phyloP scores from a whole-genome alignment of 2,888 invertebrate species.

The Apamea crenata region DNA sequence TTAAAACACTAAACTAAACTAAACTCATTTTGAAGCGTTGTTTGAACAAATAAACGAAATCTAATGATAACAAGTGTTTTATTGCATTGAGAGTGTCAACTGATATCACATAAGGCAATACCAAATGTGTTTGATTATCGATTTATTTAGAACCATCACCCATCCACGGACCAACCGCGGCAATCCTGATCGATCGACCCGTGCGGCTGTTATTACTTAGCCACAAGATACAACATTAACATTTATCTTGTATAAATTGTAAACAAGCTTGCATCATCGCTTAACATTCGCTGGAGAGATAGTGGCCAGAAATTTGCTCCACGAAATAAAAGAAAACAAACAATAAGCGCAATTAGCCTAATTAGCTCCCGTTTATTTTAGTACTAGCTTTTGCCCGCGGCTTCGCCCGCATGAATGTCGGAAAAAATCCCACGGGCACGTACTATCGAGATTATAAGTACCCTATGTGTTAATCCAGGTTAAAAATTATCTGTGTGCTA shows the following conservation, averaged over 20 bases:
- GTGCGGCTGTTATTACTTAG: too few relatives aligned
- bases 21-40: neutral
- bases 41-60: slow-evolving; percentile 37
- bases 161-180: too few relatives aligned
- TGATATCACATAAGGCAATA: slow-evolving; percentile 9
- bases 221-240: too few relatives aligned
- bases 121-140: neutral
- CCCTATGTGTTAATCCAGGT: neutral
- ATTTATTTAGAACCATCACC: neutral
- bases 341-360: neutral
- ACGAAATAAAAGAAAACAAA: neutral
- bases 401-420: neutral
- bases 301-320: neutral
- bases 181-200: too few relatives aligned
- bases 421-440: neutral
- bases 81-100: neutral
- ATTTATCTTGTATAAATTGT: neutral
- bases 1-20: neutral
- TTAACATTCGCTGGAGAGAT: neutral
- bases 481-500: neutral
- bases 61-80: slow-evolving; percentile 23
- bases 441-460: neutral
- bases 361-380: neutral
- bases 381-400: neutral
- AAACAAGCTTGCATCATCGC: neutral